Conservation (phyloP, 2,797 vertebrate genomes). For the Sebastes taczanowskii region DNA sequence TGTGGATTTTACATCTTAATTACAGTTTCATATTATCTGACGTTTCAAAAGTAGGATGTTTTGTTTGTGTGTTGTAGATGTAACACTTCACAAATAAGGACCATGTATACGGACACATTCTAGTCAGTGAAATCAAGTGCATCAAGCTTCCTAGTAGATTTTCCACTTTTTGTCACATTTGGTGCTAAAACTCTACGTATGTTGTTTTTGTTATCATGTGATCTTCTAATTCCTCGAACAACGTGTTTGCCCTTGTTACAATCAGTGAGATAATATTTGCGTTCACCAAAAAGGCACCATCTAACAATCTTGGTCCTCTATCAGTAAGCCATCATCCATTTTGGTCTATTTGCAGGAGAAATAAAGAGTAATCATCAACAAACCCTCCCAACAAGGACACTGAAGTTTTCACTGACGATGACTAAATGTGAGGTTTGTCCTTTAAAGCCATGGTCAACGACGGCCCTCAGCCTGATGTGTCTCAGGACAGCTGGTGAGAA, state of each 20-base stretch:
- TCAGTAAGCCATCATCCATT: conserved; percentile 31
- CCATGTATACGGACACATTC: background rate
- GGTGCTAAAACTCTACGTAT: background rate
- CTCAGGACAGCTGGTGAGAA: conserved; percentile 47
- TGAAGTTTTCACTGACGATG: background rate
- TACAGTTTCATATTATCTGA: background rate
- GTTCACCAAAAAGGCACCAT: conserved; percentile 13
- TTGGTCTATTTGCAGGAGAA: conserved; percentile 1
- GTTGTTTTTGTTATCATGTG: conserved; percentile 8
- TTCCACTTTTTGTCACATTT: background rate
- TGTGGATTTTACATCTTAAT: background rate
- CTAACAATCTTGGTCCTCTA: conserved; percentile 35
- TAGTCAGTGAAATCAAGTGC: background rate
- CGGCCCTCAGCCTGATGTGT: background rate
- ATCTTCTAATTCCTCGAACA: conserved; percentile 24
- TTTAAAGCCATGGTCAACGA: conserved; percentile 66
- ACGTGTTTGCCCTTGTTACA: conserved; percentile 52
- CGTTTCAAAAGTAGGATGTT: background rate
- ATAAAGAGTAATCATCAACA: conserved; percentile 47
- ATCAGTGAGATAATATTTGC: conserved; percentile 55
- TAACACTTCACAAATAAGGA: background rate
- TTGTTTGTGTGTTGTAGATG: background rate
- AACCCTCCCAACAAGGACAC: conserved; percentile 39
- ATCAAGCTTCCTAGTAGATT: background rate
- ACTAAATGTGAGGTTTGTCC: conserved; percentile 4